These are phyloP conservation scores for Andrena praecox DNA, from an alignment of 2,888 invertebrate genomes.

Conservation along the genomic window DNA sequence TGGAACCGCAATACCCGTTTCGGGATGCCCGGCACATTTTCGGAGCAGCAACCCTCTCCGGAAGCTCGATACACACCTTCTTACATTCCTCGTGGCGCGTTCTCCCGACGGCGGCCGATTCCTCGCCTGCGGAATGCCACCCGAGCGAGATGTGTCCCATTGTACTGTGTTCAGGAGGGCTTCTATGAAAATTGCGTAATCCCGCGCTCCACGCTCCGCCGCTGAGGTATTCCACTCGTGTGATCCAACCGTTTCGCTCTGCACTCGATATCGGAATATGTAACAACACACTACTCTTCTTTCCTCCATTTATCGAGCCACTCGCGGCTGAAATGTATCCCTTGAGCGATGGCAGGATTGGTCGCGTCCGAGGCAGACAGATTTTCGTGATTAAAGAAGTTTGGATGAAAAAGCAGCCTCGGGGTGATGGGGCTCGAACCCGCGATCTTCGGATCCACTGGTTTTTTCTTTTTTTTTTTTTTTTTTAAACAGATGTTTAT, in stretches of 20 bases:
- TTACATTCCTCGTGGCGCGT: slow-evolving; percentile 7
- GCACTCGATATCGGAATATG: not conserved
- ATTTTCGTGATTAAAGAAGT: no score
- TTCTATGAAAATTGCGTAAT: slow-evolving; percentile 40
- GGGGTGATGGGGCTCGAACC: no score
- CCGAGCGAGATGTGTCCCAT: not conserved
- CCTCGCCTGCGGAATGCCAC: slow-evolving; percentile 17
- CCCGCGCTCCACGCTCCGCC: not conserved
- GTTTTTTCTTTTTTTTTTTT: no score
- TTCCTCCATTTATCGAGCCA: not conserved
- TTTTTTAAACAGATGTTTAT: no score
- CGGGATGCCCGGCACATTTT: slow-evolving; percentile 22
- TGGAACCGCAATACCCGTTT: slow-evolving; percentile 27
- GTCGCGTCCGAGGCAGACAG: no score
- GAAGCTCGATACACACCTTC: slow-evolving; percentile 25
- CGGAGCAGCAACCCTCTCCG: slow-evolving; percentile 3
- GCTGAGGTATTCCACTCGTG: not conserved
- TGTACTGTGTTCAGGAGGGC: not conserved
- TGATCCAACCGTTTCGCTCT: not conserved
- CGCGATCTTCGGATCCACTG: no score
- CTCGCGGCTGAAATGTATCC: not conserved
- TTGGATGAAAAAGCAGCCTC: no score
- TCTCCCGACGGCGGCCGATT: slow-evolving; percentile 7
- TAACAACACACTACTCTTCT: not conserved
- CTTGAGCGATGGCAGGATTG: no score